phyloP scores from a whole-genome alignment of 2,113 vertebrate species.

The Asarcornis scutulata region DNA sequence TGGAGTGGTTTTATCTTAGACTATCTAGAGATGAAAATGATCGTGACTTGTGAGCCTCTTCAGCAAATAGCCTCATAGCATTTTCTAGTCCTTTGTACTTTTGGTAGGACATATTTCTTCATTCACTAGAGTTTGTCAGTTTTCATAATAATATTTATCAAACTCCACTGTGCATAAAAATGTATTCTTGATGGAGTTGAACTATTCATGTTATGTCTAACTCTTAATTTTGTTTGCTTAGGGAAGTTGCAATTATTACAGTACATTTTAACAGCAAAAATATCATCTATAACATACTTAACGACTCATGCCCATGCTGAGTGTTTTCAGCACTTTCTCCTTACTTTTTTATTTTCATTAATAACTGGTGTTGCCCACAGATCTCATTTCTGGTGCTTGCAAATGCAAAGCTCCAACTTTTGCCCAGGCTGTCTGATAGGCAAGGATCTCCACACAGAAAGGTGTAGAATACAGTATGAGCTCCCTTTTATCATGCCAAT shows the following conservation, averaged over 20 bases:
- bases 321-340: not conserved
- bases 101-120: not conserved
- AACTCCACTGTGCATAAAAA: not conserved
- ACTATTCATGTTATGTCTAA: not conserved
- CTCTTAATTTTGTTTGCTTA: not conserved
- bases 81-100: not conserved
- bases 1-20: not conserved
- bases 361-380: not conserved
- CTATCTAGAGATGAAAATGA: not conserved
- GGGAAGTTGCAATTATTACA: not conserved
- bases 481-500: conserved; percentile 73
- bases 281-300: not conserved
- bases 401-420: not conserved
- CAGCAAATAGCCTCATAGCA: not conserved
- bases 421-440: not conserved
- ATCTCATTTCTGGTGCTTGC: not conserved
- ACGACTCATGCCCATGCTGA: not conserved
- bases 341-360: not conserved
- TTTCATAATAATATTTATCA: not conserved
- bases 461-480: conserved; percentile 19
- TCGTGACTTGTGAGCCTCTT: not conserved
- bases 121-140: not conserved
- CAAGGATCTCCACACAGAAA: not conserved
- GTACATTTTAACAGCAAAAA: not conserved
- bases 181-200: not conserved